phyloP scores from a whole-genome alignment of 2,888 invertebrate species.

The Agonopterix heracliana region DNA sequence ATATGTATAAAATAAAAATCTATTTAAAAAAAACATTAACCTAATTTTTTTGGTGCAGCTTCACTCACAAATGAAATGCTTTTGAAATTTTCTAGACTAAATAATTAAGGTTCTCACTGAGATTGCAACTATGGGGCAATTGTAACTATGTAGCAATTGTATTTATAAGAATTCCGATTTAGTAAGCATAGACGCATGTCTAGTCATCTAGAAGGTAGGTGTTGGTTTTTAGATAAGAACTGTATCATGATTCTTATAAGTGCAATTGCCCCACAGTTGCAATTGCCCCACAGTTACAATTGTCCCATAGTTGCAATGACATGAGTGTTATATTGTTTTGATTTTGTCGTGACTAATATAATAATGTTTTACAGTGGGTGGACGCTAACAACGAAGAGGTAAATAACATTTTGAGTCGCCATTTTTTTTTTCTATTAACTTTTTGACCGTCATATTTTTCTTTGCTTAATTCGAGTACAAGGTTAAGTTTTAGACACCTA shows the following conservation, averaged over 20 bases:
- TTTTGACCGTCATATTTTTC: slow-evolving; percentile 11
- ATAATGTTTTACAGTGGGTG: slow-evolving; percentile 79
- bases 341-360: slow-evolving; percentile 57
- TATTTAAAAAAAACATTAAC: slow-evolving; percentile 31
- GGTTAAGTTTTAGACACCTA: too few species aligned
- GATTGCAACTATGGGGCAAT: too few species aligned
- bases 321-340: not conserved
- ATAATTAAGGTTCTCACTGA: too few species aligned
- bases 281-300: too few species aligned
- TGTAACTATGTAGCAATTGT: too few species aligned
- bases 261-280: too few species aligned
- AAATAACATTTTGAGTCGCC: slow-evolving; percentile 40
- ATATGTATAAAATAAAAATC: slow-evolving; percentile 42
- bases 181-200: not conserved
- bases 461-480: not conserved
- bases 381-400: slow-evolving; percentile 82
- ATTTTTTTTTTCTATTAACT: slow-evolving; percentile 13
- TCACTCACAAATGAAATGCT: slow-evolving; percentile 56
- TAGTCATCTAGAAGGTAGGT: too few species aligned
- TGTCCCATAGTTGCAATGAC: too few species aligned
- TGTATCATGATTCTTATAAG: too few species aligned
- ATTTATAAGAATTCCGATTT: too few species aligned
- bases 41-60: slow-evolving; percentile 39
- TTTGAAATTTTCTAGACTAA: slow-evolving; percentile 38
- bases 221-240: too few species aligned